Conservation (phyloP, 2,888 invertebrate genomes). For the Notodonta dromedarius region DNA sequence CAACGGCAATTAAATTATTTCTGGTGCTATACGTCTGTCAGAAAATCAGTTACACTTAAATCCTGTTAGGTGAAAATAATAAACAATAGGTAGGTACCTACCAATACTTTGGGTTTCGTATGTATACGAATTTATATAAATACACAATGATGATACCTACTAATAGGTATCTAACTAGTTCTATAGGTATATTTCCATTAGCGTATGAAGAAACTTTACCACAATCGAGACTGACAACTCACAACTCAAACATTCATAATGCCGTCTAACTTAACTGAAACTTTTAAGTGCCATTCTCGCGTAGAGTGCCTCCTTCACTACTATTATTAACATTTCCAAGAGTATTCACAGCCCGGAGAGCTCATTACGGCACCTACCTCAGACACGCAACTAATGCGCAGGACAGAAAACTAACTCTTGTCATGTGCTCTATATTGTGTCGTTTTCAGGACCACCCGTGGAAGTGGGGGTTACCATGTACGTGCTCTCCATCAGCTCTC, state of each 20-base stretch:
- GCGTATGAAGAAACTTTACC: constrained; percentile 7
- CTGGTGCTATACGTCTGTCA: too few species aligned
- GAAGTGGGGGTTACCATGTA: constrained; percentile 94
- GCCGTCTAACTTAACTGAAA: constrained; percentile 8
- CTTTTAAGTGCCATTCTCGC: constrained; percentile 12
- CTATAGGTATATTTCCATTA: constrained; percentile 3
- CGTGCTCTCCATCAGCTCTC: constrained; percentile 93
- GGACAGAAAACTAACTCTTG: constrained; percentile 34
- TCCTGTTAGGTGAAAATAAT: too few species aligned
- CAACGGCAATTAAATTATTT: too few species aligned
- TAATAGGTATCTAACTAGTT: background rate
- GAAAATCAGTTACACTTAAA: too few species aligned
- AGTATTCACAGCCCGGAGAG: constrained; percentile 16
- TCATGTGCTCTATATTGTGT: constrained; percentile 68
- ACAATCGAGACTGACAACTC: constrained; percentile 7
- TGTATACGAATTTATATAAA: too few species aligned
- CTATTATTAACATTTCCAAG: constrained; percentile 12
- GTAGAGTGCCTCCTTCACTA: constrained; percentile 10
- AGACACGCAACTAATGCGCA: constrained; percentile 20
- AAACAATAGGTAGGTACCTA: too few species aligned
- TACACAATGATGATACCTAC: too few species aligned
- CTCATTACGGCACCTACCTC: constrained; percentile 22
- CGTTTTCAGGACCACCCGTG: constrained; percentile 90
- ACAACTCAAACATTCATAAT: constrained; percentile 10
- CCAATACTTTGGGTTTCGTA: too few species aligned